Percentiles rank a stretch among this genome's conserved stretches.
Conservation (phyloP, 2,797 vertebrate genomes). For the Lagorchestes hirsutus region DNA sequence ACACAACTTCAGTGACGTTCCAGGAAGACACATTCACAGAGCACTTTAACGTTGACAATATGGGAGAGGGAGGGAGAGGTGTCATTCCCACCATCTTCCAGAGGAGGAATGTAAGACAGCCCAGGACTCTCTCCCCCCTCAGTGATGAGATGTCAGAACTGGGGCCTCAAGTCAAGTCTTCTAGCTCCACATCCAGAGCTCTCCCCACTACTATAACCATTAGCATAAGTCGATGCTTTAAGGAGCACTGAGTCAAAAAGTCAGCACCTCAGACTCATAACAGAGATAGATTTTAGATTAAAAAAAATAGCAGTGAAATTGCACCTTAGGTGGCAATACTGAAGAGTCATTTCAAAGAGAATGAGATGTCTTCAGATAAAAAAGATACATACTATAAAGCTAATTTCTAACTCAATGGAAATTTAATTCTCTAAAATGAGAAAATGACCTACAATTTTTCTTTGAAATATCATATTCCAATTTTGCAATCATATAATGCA, state of each 20-base stretch:
- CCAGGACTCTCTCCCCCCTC: not conserved
- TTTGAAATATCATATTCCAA: constrained; percentile 4
- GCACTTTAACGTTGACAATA: not conserved
- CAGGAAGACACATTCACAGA: not conserved
- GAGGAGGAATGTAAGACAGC: not conserved
- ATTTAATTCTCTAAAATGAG: constrained; percentile 45
- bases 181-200: not conserved
- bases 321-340: not conserved
- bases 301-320: not conserved
- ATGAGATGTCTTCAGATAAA: not conserved
- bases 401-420: not conserved
- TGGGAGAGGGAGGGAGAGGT: not conserved
- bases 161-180: not conserved
- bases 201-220: not conserved
- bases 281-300: not conserved
- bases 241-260: not conserved
- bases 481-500: not conserved
- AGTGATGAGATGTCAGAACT: not conserved
- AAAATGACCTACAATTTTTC: constrained; percentile 54
- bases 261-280: not conserved
- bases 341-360: not conserved
- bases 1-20: not conserved
- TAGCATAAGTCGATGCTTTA: not conserved
- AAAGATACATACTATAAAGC: not conserved
- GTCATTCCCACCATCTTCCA: not conserved